These are phyloP conservation scores for Cerastis rubricosa DNA, from an alignment of 2,888 invertebrate genomes.

Conservation along the genomic window DNA sequence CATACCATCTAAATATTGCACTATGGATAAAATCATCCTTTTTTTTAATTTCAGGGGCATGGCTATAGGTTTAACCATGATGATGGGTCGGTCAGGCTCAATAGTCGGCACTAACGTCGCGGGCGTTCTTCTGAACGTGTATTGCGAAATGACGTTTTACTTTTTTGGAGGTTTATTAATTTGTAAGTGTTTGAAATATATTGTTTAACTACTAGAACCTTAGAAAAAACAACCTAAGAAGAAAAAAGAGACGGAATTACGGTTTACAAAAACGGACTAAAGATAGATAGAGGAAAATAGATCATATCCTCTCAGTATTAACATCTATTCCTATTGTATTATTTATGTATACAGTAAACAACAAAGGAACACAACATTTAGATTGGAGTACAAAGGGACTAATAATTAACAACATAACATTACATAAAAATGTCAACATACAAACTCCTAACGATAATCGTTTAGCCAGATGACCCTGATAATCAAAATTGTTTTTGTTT, in stretches of 20 bases:
- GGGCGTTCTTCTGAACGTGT: slow-evolving; percentile 91
- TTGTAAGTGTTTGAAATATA: slow-evolving; percentile 78
- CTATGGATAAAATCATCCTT: neutral
- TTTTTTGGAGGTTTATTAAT: slow-evolving; percentile 89
- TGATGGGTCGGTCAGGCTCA: slow-evolving; percentile 92
- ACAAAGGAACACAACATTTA: neutral
- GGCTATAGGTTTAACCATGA: slow-evolving; percentile 91
- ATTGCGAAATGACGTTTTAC: slow-evolving; percentile 92
- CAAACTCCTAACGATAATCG: neutral
- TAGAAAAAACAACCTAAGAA: neutral
- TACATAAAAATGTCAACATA: too few relatives aligned
- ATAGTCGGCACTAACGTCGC: slow-evolving; percentile 91
- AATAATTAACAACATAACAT: too few relatives aligned
- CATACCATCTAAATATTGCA: neutral
- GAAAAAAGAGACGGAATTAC: neutral
- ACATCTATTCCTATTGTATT: neutral
- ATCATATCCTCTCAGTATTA: neutral
- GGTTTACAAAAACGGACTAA: neutral
- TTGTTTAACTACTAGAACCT: neutral
- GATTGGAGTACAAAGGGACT: neutral
- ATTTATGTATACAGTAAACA: neutral
- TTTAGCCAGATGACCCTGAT: neutral
- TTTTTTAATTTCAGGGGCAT: slow-evolving; percentile 88
- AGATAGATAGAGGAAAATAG: neutral
- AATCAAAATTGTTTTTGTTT: slow-evolving; percentile 65